Evolutionary conservation across 2,888 invertebrate species (phyloP).

Genomic region (Glyphotaelius pellucidus): DNA sequence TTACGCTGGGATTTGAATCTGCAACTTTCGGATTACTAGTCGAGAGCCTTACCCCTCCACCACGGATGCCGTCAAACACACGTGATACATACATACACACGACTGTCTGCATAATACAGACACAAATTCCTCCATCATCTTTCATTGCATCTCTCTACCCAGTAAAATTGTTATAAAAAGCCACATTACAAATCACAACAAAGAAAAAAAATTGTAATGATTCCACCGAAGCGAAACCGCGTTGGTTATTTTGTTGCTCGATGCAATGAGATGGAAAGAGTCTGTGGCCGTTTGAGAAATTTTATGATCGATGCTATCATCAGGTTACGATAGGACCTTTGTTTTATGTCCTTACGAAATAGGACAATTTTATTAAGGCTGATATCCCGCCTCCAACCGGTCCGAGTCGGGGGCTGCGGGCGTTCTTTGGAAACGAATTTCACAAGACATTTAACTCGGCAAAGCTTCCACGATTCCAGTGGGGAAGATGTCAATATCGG

Average conservation of each 20-base stretch:
- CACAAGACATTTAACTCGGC: slow-evolving; percentile 35
- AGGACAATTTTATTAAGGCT: slow-evolving; percentile 38
- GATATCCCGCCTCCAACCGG: slow-evolving; percentile 20
- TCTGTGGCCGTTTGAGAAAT: slow-evolving; percentile 30
- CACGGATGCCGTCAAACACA: no score
- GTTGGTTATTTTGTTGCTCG: neutral
- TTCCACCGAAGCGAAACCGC: neutral
- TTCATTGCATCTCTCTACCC: no score
- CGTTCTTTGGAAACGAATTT: slow-evolving; percentile 31
- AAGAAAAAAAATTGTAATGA: neutral
- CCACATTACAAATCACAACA: neutral
- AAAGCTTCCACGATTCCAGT: neutral
- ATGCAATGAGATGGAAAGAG: slow-evolving; percentile 33
- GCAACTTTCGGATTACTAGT: no score
- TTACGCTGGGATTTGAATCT: no score
- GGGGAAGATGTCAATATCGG: slow-evolving; percentile 8
- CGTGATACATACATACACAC: no score
- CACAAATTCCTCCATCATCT: no score
- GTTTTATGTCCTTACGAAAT: slow-evolving; percentile 43
- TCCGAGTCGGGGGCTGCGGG: neutral
- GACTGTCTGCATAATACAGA: no score
- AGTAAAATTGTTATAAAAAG: neutral
- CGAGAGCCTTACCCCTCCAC: no score
- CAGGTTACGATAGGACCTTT: slow-evolving; percentile 31
- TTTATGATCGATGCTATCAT: slow-evolving; percentile 33